A percentile compares a stretch with the other conserved stretches of the same genome.
Evolutionary conservation across 1,140 invertebrate genomes (phyloP).

Genomic region (Drosophila varians): DNA sequence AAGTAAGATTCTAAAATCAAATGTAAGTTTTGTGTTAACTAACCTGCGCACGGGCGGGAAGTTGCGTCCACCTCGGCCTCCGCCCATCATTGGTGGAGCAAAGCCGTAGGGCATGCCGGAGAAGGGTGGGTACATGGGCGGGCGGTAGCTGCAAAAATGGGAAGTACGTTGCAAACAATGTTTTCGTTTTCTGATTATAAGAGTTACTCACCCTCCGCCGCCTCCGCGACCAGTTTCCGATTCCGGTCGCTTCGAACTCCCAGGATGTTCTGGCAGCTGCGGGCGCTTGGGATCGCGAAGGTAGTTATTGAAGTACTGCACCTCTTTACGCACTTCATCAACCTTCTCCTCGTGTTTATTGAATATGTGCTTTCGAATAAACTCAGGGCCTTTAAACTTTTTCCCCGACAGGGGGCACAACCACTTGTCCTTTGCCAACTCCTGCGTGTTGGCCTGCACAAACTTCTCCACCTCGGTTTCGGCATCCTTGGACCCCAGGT

Average conservation of each 20-base stretch:
- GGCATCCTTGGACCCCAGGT: constrained; percentile 94
- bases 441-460: constrained; percentile 96
- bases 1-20: constrained; percentile 3
- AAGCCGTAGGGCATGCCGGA: constrained; percentile 74
- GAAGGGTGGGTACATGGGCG: constrained; percentile 68
- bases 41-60: constrained; percentile 76
- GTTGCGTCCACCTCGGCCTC: constrained; percentile 74
- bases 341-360: constrained; percentile 99
- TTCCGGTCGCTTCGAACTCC: constrained; percentile 84
- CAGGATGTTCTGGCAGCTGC: constrained; percentile 92
- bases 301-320: constrained; percentile 99
- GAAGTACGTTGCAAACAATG: not conserved
- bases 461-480: constrained; percentile 97
- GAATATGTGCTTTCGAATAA: constrained; percentile 99
- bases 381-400: constrained; percentile 99
- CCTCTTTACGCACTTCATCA: constrained; percentile 98
- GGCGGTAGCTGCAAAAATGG: constrained; percentile 50
- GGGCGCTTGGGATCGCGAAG: constrained; percentile 97
- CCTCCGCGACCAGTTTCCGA: constrained; percentile 83
- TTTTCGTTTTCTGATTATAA: not conserved
- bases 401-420: constrained; percentile 99
- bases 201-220: constrained; percentile 83
- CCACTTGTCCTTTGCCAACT: constrained; percentile 99
- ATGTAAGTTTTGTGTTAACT: constrained; percentile 17
- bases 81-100: constrained; percentile 70